Conservation (phyloP, 2,888 invertebrate genomes). For the Caradrina kadenii region DNA sequence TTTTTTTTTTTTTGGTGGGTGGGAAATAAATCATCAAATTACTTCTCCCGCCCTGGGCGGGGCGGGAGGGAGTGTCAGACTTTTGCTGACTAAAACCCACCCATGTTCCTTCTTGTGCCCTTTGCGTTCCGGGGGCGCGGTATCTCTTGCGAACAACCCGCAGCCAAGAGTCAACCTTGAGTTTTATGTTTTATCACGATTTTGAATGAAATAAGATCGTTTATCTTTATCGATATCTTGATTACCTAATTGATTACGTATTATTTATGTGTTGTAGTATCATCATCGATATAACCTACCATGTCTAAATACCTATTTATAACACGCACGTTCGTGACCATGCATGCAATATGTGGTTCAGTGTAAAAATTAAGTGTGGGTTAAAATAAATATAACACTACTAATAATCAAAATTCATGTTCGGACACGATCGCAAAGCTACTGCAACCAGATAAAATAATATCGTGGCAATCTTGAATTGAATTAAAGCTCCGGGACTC, state of each 20-base stretch:
- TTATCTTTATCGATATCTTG: slow-evolving; percentile 24
- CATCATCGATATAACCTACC: slow-evolving; percentile 22
- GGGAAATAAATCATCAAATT: no score
- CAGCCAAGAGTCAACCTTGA: slow-evolving; percentile 67
- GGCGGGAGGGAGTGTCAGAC: no score
- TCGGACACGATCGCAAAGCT: slow-evolving; percentile 65
- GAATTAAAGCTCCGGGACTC: slow-evolving; percentile 66
- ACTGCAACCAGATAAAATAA: slow-evolving; percentile 49
- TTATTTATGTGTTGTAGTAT: slow-evolving; percentile 22
- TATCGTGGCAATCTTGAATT: slow-evolving; percentile 56
- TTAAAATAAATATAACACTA: slow-evolving; percentile 50
- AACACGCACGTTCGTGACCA: slow-evolving; percentile 65
- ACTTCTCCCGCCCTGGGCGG: no score
- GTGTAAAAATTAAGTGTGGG: slow-evolving; percentile 38
- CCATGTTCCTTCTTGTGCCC: no score
- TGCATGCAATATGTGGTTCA: slow-evolving; percentile 60
- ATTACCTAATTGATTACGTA: slow-evolving; percentile 15
- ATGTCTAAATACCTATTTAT: slow-evolving; percentile 10
- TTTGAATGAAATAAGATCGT: slow-evolving; percentile 15
- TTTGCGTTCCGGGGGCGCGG: no score
- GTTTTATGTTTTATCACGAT: slow-evolving; percentile 15
- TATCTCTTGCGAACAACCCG: no score
- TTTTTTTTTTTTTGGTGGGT: no score
- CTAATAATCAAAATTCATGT: slow-evolving; percentile 63
- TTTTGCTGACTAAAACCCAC: no score